phyloP scores from a whole-genome alignment of 2,888 invertebrate genomes.

The Corbicula japonica region DNA sequence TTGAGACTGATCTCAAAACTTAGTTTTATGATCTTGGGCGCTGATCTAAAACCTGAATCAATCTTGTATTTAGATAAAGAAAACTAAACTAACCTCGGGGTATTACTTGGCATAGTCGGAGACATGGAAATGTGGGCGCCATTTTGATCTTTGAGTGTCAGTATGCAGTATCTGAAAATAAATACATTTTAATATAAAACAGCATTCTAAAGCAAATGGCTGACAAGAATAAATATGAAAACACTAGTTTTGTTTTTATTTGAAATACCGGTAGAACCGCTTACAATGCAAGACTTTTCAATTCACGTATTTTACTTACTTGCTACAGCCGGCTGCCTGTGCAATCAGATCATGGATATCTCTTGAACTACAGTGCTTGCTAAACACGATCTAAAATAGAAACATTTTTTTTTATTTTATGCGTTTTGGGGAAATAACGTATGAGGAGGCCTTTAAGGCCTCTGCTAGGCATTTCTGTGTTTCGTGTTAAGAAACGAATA shows the following conservation, averaged over 20 bases:
- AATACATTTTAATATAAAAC: neutral
- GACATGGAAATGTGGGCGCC: slow-evolving; percentile 82
- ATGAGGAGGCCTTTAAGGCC: too few relatives aligned
- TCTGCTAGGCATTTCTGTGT: too few relatives aligned
- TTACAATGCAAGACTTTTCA: slow-evolving; percentile 72
- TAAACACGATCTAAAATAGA: slow-evolving; percentile 83
- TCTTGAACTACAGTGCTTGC: slow-evolving; percentile 81
- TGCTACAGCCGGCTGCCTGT: slow-evolving; percentile 82
- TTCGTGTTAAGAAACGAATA: too few relatives aligned
- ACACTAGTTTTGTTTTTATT: too few relatives aligned
- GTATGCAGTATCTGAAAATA: slow-evolving; percentile 77
- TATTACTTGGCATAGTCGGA: slow-evolving; percentile 83
- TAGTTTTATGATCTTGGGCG: too few relatives aligned
- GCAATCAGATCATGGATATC: slow-evolving; percentile 84
- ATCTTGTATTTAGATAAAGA: neutral
- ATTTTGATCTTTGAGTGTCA: slow-evolving; percentile 78
- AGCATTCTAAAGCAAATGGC: neutral
- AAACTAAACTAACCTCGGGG: slow-evolving; percentile 75
- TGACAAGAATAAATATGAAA: too few relatives aligned
- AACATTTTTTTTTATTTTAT: too few relatives aligned
- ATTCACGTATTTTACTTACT: slow-evolving; percentile 69
- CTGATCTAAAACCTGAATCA: too few relatives aligned
- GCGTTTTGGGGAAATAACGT: too few relatives aligned
- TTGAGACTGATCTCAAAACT: too few relatives aligned
- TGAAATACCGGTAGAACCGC: neutral